These are phyloP conservation scores for Apteryx mantelli DNA, from an alignment of 2,113 vertebrate genomes.

Conservation along the genomic window DNA sequence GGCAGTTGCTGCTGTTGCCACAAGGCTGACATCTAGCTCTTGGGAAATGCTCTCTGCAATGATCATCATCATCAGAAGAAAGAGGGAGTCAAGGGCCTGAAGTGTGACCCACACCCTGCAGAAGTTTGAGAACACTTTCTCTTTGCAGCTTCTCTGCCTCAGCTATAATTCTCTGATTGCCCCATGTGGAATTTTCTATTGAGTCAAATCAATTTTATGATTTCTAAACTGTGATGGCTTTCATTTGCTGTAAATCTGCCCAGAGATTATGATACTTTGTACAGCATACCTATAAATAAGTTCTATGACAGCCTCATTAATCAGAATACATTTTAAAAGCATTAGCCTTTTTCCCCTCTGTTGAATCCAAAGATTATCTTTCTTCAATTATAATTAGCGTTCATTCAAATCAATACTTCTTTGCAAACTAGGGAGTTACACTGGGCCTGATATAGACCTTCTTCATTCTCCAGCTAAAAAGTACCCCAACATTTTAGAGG, in stretches of 20 bases:
- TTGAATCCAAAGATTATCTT: slow-evolving; percentile 53
- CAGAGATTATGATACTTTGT: slow-evolving; percentile 54
- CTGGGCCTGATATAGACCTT: background rate
- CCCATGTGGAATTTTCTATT: background rate
- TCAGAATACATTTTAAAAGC: slow-evolving; percentile 60
- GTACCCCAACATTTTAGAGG: background rate
- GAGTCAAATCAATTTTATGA: slow-evolving; percentile 16
- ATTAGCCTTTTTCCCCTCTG: slow-evolving; percentile 56
- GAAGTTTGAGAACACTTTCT: background rate
- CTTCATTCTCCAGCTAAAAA: background rate
- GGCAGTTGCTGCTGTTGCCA: background rate
- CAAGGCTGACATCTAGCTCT: background rate
- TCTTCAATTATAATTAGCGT: slow-evolving; percentile 34
- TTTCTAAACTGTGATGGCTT: slow-evolving; percentile 41
- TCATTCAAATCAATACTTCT: slow-evolving; percentile 15
- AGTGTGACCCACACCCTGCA: background rate
- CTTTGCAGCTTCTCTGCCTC: background rate
- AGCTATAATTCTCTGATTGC: background rate
- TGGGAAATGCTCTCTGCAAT: background rate
- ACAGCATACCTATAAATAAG: slow-evolving; percentile 55
- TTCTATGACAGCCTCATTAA: slow-evolving; percentile 59
- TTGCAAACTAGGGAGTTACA: background rate
- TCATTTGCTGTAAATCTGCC: slow-evolving; percentile 56
- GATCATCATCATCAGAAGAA: background rate
- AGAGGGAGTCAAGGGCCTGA: background rate